phyloP scores from a whole-genome alignment of 2,113 vertebrate species.

The Cebus imitator region DNA sequence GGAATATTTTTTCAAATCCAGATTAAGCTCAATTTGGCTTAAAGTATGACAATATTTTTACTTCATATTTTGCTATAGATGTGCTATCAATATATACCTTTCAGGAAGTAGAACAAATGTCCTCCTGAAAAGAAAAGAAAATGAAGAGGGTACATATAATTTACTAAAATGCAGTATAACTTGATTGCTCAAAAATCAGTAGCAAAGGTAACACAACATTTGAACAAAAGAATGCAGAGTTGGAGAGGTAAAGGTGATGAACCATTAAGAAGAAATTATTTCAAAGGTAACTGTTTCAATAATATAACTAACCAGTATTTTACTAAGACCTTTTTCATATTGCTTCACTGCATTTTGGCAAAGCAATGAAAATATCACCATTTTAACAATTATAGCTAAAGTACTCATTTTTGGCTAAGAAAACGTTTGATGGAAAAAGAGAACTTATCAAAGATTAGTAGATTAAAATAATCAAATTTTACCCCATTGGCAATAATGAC shows the following conservation, averaged over 20 bases:
- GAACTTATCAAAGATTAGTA: background rate
- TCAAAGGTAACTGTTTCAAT: background rate
- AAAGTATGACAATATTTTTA: background rate
- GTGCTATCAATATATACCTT: background rate
- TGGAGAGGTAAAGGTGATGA: background rate
- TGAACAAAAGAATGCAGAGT: background rate
- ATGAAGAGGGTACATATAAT: background rate
- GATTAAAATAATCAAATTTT: conserved; percentile 11
- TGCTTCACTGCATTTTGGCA: background rate
- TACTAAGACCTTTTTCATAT: background rate
- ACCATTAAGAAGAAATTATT: background rate
- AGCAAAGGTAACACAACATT: background rate
- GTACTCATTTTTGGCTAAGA: background rate
- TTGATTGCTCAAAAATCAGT: background rate
- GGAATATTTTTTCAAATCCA: background rate
- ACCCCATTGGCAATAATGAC: background rate
- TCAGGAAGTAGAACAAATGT: background rate
- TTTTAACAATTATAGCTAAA: background rate
- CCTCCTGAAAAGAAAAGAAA: background rate
- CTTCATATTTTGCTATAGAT: background rate
- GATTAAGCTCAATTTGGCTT: background rate
- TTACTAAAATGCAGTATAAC: background rate
- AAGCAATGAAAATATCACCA: background rate
- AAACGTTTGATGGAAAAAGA: background rate
- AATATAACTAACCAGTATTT: background rate